These are phyloP conservation scores for Onthophagus sagittarius DNA, from an alignment of 2,888 invertebrate species.

Conservation along the genomic window DNA sequence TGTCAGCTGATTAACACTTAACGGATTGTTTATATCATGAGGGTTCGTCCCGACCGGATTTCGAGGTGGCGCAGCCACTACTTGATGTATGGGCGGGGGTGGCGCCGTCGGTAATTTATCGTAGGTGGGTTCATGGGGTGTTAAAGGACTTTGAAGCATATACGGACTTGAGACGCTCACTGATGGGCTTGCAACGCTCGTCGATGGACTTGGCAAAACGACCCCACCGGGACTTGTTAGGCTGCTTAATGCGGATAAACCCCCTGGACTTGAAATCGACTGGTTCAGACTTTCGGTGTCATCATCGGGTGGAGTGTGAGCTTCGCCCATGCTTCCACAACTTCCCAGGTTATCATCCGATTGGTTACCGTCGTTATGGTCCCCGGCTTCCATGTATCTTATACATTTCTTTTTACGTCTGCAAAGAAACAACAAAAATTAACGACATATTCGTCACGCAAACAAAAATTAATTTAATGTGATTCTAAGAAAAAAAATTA, in stretches of 20 bases:
- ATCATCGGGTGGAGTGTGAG: constrained; percentile 63
- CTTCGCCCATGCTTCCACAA: constrained; percentile 75
- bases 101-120: constrained; percentile 43
- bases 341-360: constrained; percentile 74
- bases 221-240: constrained; percentile 63
- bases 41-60: constrained; percentile 89
- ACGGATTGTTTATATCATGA: constrained; percentile 86
- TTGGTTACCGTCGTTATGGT: constrained; percentile 60
- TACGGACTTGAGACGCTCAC: constrained; percentile 60
- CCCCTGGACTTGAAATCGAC: constrained; percentile 60
- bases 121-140: constrained; percentile 44
- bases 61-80: constrained; percentile 53
- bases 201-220: constrained; percentile 75
- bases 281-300: constrained; percentile 62
- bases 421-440: constrained; percentile 41
- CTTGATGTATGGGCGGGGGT: constrained; percentile 39
- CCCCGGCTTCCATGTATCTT: constrained; percentile 85
- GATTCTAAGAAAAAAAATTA: too few relatives aligned
- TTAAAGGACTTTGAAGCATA: constrained; percentile 51
- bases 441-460: background rate
- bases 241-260: constrained; percentile 64
- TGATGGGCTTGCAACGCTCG: constrained; percentile 64
- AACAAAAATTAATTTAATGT: too few relatives aligned
- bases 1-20: constrained; percentile 86
- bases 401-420: constrained; percentile 98